Evolutionary conservation across 2,113 vertebrate species (phyloP).

Genomic region (Cranoglanis bouderius): DNA sequence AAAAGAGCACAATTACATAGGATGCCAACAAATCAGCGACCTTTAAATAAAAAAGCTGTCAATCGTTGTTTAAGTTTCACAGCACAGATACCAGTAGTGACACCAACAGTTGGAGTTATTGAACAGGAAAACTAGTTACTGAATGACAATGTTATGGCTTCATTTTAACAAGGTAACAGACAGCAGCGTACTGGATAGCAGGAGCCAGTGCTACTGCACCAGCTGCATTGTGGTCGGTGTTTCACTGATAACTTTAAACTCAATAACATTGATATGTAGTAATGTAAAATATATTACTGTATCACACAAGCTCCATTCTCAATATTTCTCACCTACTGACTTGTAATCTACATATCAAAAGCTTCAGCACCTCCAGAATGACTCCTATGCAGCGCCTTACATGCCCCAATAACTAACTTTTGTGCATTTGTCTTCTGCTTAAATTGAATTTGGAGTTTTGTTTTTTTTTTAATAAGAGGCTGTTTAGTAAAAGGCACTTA

Average conservation of each 20-base stretch:
- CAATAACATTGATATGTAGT: not conserved
- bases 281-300: not conserved
- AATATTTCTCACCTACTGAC: conserved; percentile 16
- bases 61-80: not conserved
- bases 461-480: conserved; percentile 21
- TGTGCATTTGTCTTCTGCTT: conserved; percentile 13
- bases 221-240: not conserved
- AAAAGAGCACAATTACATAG: not conserved
- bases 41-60: not conserved
- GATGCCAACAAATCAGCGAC: not conserved
- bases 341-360: conserved; percentile 13
- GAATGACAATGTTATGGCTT: not conserved
- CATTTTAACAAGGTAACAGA: not conserved
- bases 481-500: conserved; percentile 14
- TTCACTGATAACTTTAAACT: not conserved
- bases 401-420: not conserved
- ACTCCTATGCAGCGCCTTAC: not conserved
- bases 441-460: conserved; percentile 31
- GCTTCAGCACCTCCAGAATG: not conserved
- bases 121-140: not conserved
- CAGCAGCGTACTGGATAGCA: not conserved
- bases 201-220: not conserved
- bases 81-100: not conserved
- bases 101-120: not conserved
- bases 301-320: not conserved